Evolutionary conservation across 1,140 invertebrate species (phyloP), one percentile per base, ranked within the genome.

Genomic region (Lanistes nyassanus): DNA sequence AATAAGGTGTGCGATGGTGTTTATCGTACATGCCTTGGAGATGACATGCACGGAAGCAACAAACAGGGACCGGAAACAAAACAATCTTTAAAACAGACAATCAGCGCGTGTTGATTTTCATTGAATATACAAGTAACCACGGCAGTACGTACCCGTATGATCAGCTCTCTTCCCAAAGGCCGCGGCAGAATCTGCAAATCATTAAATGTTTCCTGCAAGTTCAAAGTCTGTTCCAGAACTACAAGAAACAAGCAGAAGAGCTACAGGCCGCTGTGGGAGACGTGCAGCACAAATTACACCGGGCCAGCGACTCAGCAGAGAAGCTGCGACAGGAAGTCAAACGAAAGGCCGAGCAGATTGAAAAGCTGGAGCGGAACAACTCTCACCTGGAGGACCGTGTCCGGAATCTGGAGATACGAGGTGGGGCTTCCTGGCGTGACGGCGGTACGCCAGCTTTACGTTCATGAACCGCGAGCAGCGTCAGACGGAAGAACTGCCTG

Each of bases 341-440:
- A 68, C 84, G 82, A 53, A 87, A 84, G 64, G 76, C 79, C 1
- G 85, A 86, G 39, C 81, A 82, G 53, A 79, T 85, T 56, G 83
- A 86, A 60, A 85, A 86, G 66, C 66, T 80, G 37, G 81, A 87
- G 75, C 47, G 79, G 42, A 82, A 80, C 60, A 77, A 81, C 23
- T 69, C 75, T n/a, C 80, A 78, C 56, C 79, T 84, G 79, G 83
- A 85, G 62, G 85, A 86, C 53, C 75, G 83, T 51, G 79, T 86
- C 5, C 67, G 83, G 21, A 84, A 85, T 68, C 69, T 87, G 65
- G 85, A 86, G 80, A 84, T 85, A 26, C 81, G 81, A 80, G 84
- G 85, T 87, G n/a, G n/a, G n/a, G n/a, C n/a, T n/a, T n/a, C n/a
- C n/a, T n/a, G n/a, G n/a, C n/a, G n/a, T n/a, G n/a, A n/a, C n/a